These are phyloP conservation scores for Eleutherodactylus coqui DNA, from an alignment of 2,797 vertebrate genomes.

Conservation along the genomic window DNA sequence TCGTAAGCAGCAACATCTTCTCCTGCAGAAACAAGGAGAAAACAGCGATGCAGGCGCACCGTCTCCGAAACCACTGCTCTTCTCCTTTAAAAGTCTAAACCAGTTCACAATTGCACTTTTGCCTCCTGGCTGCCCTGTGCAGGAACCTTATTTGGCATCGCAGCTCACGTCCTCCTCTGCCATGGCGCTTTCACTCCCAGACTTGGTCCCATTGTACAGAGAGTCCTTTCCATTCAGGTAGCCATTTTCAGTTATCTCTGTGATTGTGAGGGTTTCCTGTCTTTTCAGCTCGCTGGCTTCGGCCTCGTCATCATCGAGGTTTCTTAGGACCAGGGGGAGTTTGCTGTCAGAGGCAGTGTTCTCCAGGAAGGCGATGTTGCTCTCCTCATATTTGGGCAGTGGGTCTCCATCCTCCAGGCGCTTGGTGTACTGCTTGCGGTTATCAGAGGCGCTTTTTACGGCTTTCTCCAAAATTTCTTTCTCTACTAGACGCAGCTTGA, in stretches of 20 bases:
- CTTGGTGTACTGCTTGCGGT: slow-evolving; percentile 81
- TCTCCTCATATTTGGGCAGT: slow-evolving; percentile 87
- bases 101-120: slow-evolving; percentile 68
- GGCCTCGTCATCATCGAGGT: slow-evolving; percentile 82
- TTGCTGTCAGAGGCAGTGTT: slow-evolving; percentile 81
- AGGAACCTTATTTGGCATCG: slow-evolving; percentile 80
- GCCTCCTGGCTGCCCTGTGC: slow-evolving; percentile 68
- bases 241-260: slow-evolving; percentile 72
- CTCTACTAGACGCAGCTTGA: slow-evolving; percentile 90
- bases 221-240: slow-evolving; percentile 82
- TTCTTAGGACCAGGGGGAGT: slow-evolving; percentile 86
- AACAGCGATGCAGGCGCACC: slow-evolving; percentile 71
- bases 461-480: slow-evolving; percentile 93
- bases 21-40: slow-evolving; percentile 75
- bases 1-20: slow-evolving; percentile 81
- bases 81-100: slow-evolving; percentile 66
- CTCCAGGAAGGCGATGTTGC: slow-evolving; percentile 86
- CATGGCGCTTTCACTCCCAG: slow-evolving; percentile 68
- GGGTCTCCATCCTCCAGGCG: slow-evolving; percentile 80
- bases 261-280: slow-evolving; percentile 70
- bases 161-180: slow-evolving; percentile 75
- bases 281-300: slow-evolving; percentile 75
- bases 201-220: slow-evolving; percentile 76
- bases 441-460: slow-evolving; percentile 79
- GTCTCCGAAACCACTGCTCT: slow-evolving; percentile 68